These are phyloP conservation scores for Cylloceria caligata DNA, from an alignment of 2,888 invertebrate species.

Conservation along the genomic window DNA sequence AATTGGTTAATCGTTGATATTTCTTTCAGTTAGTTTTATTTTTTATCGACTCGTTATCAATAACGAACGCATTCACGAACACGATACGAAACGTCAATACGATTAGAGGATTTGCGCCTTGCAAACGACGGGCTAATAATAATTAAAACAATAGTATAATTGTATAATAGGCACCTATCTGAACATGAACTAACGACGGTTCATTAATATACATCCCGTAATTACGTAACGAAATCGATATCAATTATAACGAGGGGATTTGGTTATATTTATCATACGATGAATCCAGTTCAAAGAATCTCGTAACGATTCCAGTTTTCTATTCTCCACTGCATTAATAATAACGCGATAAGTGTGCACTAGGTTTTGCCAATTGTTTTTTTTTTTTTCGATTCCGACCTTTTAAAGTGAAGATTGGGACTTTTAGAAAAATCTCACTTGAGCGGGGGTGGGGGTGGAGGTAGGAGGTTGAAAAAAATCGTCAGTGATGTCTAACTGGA, in stretches of 20 bases:
- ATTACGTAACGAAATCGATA: constrained; percentile 12
- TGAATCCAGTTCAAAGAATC: neutral
- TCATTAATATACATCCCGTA: neutral
- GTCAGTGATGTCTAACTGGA: too few species aligned
- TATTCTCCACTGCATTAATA: too few species aligned
- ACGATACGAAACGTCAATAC: constrained; percentile 1
- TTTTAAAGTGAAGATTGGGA: too few species aligned
- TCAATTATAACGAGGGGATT: neutral
- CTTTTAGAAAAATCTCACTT: too few species aligned
- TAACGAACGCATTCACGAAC: neutral
- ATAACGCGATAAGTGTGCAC: too few species aligned
- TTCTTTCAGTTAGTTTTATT: neutral
- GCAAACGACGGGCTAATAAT: neutral
- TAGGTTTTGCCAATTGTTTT: too few species aligned
- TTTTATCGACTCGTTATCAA: constrained; percentile 5
- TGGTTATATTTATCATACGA: neutral
- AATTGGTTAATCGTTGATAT: constrained; percentile 14
- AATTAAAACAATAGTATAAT: neutral
- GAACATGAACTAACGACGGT: neutral
- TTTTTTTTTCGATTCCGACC: too few species aligned
- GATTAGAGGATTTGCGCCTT: constrained; percentile 1
- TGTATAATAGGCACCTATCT: neutral
- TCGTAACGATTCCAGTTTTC: too few species aligned
- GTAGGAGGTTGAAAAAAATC: too few species aligned
- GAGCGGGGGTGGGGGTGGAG: too few species aligned